Base-by-base conservation (phyloP, 2,113 vertebrate genomes). In the Pholis gunnellus region DNA sequence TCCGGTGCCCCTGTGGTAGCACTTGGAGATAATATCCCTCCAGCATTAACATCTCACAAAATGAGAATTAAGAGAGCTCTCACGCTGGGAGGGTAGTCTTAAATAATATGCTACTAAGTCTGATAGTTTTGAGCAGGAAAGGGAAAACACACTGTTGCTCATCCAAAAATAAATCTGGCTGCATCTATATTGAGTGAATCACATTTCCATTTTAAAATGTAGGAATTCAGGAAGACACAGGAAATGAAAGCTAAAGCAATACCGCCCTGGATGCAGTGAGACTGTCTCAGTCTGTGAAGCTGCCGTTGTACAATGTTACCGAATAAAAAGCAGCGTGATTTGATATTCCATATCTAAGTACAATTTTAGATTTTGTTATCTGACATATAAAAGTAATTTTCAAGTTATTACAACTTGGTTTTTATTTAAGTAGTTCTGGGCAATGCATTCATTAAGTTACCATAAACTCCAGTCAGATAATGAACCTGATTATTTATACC, bases 111-210 rank as follows among this genome's bases (percentile, higher is more conserved):
- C 29, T 9, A 22, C 25, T 25, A 66, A 9, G 25, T 27, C 44
- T 42, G 38, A 48, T 38, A n/a, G 7, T 50, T 38, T 36, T 38
- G 48, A 69, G 63, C n/a, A 63, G 17, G 57, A 31, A 27, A 17
- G 4, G 36, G 34, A 52, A 75, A 25, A 72, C 34, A 61, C 57
- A 63, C 54, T n/a, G n/a, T n/a, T 66, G 34, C 20, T 68, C 59
- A 76, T 46, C 56, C 48, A 5, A 66, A 57, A 80, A 64, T 57
- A 63, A 77, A 77, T 18, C 20, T 34, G 20, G 29, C 27, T n/a
- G 2, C 44, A 63, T 31, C 38, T 38, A 15, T 40, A 59, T 40
- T 15, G 40, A 57, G 18, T 50, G 31, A 70, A 17, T 71, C 17
- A 29, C 22, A 15, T 75, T 70, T 50, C n/a, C 10, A n/a, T 36